Percentiles rank a stretch among this genome's conserved stretches.
phyloP scores from a whole-genome alignment of 1,140 invertebrate species.

The Eufriesea mexicana region DNA sequence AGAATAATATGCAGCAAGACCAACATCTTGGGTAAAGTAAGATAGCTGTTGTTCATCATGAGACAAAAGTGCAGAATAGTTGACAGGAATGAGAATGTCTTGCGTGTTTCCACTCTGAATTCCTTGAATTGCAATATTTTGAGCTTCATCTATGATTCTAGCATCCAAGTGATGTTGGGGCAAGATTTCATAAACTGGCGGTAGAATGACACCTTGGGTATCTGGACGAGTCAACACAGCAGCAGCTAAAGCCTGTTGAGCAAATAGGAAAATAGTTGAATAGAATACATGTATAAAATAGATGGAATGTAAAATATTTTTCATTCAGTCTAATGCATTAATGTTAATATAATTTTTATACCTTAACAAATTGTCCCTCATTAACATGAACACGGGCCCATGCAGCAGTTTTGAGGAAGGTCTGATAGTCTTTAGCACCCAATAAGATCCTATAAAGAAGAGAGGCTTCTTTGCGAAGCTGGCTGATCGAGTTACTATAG shows the following conservation, averaged over 20 bases:
- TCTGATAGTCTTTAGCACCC: slow-evolving; percentile 75
- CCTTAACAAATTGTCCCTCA: slow-evolving; percentile 79
- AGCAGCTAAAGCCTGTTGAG: slow-evolving; percentile 74
- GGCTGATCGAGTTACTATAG: slow-evolving; percentile 69
- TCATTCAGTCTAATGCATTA: background rate
- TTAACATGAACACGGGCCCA: slow-evolving; percentile 80
- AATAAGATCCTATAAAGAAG: slow-evolving; percentile 81
- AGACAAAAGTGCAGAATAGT: slow-evolving; percentile 83
- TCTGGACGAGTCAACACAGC: slow-evolving; percentile 79
- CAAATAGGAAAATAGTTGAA: background rate
- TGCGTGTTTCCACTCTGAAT: slow-evolving; percentile 58
- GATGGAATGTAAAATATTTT: background rate
- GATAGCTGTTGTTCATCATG: slow-evolving; percentile 83
- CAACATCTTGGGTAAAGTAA: slow-evolving; percentile 90
- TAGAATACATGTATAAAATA: background rate
- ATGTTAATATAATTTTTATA: slow-evolving; percentile 21
- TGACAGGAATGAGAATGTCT: slow-evolving; percentile 78
- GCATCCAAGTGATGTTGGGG: slow-evolving; percentile 81
- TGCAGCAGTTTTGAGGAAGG: slow-evolving; percentile 78
- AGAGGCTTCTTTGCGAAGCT: slow-evolving; percentile 76
- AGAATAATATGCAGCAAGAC: slow-evolving; percentile 87
- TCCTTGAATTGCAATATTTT: slow-evolving; percentile 69
- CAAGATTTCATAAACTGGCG: slow-evolving; percentile 82
- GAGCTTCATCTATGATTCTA: slow-evolving; percentile 79
- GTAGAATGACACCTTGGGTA: slow-evolving; percentile 78